Conservation (phyloP, 2,113 vertebrate species). For the Rhea pennata region DNA sequence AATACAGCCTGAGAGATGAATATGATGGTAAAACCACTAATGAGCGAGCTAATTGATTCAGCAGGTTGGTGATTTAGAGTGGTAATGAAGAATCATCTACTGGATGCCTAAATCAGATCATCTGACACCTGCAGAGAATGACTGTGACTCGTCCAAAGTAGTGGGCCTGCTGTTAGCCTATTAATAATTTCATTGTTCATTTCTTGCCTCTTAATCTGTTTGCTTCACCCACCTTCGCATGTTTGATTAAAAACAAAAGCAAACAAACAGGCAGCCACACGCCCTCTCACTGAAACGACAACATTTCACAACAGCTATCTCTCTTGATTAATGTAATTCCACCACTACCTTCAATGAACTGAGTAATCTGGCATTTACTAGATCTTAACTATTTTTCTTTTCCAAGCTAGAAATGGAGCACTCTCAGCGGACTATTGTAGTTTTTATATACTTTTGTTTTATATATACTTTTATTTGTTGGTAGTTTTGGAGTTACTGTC, state of each 20-base stretch:
- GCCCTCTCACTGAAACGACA: not conserved
- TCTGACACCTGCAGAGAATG: constrained; percentile 55
- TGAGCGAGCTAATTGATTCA: constrained; percentile 58
- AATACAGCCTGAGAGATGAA: not conserved
- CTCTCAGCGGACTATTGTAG: not conserved
- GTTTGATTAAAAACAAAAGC: constrained; percentile 38
- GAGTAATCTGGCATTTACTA: not conserved
- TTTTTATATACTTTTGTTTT: not conserved
- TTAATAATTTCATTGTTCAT: constrained; percentile 53
- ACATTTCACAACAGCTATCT: constrained; percentile 27
- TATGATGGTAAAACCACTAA: not conserved
- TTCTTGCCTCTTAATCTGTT: constrained; percentile 45
- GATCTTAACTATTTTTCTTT: not conserved
- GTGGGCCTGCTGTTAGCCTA: constrained; percentile 31
- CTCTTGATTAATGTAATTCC: not conserved
- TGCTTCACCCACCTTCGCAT: constrained; percentile 9
- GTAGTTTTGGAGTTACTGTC: not conserved
- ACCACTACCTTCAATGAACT: not conserved
- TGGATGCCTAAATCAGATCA: constrained; percentile 52
- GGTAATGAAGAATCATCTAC: constrained; percentile 50
- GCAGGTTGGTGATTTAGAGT: constrained; percentile 44
- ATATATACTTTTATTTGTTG: not conserved
- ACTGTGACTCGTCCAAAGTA: constrained; percentile 26
- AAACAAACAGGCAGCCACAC: constrained; percentile 21
- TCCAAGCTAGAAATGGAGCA: not conserved